Evolutionary conservation across 2,113 vertebrate species (phyloP), one percentile per base, ranked within the genome.

Genomic region (Paramisgurnus dabryanus): DNA sequence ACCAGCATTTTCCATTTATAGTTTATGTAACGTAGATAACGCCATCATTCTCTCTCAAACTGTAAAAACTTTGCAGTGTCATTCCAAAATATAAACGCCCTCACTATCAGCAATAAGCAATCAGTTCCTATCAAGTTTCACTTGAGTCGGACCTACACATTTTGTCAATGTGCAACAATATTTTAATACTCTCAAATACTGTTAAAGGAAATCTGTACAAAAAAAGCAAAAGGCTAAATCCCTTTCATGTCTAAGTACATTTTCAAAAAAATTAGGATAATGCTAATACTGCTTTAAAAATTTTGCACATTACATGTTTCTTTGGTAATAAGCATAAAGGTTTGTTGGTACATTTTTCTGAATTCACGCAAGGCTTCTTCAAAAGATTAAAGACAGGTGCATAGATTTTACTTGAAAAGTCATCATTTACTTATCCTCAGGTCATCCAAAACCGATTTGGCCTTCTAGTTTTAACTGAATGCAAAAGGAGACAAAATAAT

Each of bases 291-390:
- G 63, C 77, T 73, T 83, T 18, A 82, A 87, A 63, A 75, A 15
- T 39, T 77, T 67, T 63, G 47, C 78, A 70, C 17, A 83, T 43
- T 79, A 18, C 41, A 47, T 22, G 61, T 77, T 61, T 87, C 82
- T 93, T 90, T 91, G 90, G 87, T 89, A 82, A 84, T 78, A 82
- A 74, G 7, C 77, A 80, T 77, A 64, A 50, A 68, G 71, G 34
- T 40, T 86, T 83, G 87, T 88, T 89, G 89, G 85, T 87, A 60
- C 82, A 69, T 68, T 86, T 82, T 90, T 85, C 87, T 89, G 87
- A 84, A 74, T 85, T 72, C 73, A 80, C 77, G 79, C 57, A 82
- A 76, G 69, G 82, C 77, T 78, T 83, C 84, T 73, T 74, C 49
- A 58, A 65, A 58, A 41, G 61, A 84, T 60, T 76, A 67, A 74